A percentile compares a stretch with the other conserved stretches of the same genome.
phyloP scores from a whole-genome alignment of 2,797 vertebrate species.

The Micrastur ruficollis region DNA sequence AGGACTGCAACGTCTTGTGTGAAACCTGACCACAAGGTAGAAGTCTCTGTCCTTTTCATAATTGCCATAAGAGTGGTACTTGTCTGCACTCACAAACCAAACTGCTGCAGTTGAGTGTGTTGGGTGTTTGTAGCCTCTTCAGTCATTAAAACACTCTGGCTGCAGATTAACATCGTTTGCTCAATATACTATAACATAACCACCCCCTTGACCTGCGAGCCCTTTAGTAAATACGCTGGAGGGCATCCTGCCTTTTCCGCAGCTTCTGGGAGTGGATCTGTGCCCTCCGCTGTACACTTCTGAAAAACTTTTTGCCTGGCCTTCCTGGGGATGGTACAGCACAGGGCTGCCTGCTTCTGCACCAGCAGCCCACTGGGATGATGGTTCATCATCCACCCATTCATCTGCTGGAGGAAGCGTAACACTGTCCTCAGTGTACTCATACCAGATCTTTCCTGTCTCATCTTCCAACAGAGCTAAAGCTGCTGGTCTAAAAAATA shows the following conservation, averaged over 20 bases:
- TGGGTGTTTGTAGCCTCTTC: neutral
- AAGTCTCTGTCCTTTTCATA: neutral
- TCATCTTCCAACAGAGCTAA: neutral
- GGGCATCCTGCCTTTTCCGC: neutral
- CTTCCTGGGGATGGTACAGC: neutral
- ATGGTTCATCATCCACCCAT: rapidly evolving
- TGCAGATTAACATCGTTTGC: neutral
- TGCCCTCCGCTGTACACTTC: neutral
- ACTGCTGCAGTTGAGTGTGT: neutral
- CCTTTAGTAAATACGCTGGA: neutral
- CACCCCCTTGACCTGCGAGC: rapidly evolving
- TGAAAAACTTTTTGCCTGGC: neutral
- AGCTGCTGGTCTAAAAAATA: neutral
- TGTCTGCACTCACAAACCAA: neutral
- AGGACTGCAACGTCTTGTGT: rapidly evolving
- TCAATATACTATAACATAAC: neutral
- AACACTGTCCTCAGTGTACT: neutral
- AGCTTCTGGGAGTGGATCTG: neutral
- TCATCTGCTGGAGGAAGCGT: neutral
- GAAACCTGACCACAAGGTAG: neutral
- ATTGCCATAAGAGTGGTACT: neutral
- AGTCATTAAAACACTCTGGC: neutral
- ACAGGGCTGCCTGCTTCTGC: neutral
- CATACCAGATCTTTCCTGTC: neutral
- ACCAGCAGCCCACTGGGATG: rapidly evolving